Conservation (phyloP, 2,888 invertebrate species). For the Cheilosia soror region DNA sequence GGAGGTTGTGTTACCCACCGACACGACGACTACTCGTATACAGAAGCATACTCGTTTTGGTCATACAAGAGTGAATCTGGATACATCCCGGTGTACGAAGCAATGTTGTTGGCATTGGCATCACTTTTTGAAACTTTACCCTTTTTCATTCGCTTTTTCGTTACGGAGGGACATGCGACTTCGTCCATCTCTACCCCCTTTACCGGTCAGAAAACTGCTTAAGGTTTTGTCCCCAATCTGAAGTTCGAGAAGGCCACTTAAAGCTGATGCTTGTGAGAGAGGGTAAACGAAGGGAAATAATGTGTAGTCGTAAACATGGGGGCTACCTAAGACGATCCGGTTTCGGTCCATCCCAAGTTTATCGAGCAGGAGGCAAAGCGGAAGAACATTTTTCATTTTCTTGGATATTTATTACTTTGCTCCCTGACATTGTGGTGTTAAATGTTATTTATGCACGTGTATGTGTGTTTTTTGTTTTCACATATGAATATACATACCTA, state of each 20-base stretch:
- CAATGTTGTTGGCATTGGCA: conserved; percentile 72
- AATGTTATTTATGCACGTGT: conserved; percentile 60
- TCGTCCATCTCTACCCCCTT: neutral
- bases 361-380: conserved; percentile 66
- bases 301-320: conserved; percentile 54
- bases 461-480: conserved; percentile 17
- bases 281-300: conserved; percentile 28
- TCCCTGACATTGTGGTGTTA: conserved; percentile 74
- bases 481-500: conserved; percentile 20
- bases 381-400: conserved; percentile 75
- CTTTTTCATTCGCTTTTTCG: conserved; percentile 49
- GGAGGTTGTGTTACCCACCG: conserved; percentile 4
- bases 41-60: conserved; percentile 29
- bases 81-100: conserved; percentile 29
- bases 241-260: conserved; percentile 66
- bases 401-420: conserved; percentile 75
- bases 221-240: conserved; percentile 61
- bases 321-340: conserved; percentile 29
- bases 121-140: conserved; percentile 73
- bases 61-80: conserved; percentile 51
- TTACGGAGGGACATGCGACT: conserved; percentile 9
- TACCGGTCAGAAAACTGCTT: conserved; percentile 61
- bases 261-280: conserved; percentile 30
- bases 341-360: conserved; percentile 65
- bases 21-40: neutral